Percentiles rank a stretch among this genome's conserved stretches.
Conservation (phyloP, 2,113 vertebrate genomes). For the Gobio gobio region DNA sequence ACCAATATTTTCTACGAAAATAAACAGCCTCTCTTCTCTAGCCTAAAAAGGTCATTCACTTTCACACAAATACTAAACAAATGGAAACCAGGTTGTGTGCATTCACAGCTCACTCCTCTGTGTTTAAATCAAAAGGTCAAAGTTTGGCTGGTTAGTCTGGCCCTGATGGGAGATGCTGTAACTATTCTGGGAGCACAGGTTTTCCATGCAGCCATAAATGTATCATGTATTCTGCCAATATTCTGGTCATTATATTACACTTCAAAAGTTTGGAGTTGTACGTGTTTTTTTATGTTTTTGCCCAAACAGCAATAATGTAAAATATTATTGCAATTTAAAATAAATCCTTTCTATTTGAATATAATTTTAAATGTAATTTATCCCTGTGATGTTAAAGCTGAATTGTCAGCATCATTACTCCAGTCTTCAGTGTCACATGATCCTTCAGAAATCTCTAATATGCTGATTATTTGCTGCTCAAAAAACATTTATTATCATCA, state of each 20-base stretch:
- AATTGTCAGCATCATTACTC: not conserved
- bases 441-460: not conserved
- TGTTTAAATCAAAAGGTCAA: slow-evolving; percentile 8
- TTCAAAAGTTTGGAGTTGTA: too few species aligned
- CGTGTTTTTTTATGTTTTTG: too few species aligned
- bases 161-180: not conserved
- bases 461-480: not conserved
- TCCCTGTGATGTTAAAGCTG: not conserved
- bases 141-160: not conserved
- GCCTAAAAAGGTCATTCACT: slow-evolving; percentile 29
- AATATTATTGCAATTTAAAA: not conserved
- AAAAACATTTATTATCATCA: not conserved
- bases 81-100: not conserved
- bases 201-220: not conserved
- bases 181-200: not conserved
- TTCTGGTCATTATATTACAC: too few species aligned
- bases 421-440: not conserved
- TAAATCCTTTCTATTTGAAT: not conserved
- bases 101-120: not conserved
- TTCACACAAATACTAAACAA: slow-evolving; percentile 37
- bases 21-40: slow-evolving; percentile 36
- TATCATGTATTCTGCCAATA: not conserved
- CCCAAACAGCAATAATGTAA: too few species aligned
- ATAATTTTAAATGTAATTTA: not conserved
- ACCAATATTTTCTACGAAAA: slow-evolving; percentile 19